Evolutionary conservation across 2,797 vertebrate genomes (phyloP), one percentile per base, ranked within the genome.

Genomic region (Galagoides demidoff): DNA sequence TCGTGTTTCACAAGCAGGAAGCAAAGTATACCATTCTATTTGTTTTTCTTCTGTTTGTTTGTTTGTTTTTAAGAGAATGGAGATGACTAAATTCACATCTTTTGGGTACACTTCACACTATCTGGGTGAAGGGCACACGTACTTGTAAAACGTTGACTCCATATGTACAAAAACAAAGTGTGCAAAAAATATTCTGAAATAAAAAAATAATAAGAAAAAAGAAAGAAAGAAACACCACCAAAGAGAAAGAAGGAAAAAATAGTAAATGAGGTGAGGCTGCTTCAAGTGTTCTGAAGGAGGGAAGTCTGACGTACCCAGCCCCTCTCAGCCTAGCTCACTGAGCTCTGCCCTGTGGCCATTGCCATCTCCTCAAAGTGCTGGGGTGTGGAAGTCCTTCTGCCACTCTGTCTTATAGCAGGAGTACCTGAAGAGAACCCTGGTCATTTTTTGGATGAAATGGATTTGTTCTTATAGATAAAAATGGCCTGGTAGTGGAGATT

Each of bases 311-410:
- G 5, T 57, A 22, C 3, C 63, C 27, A 73, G 16, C n/a, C 22
- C 73, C 31, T 22, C 4, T 76, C n/a, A 31, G 45, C 8, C 34
- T 25, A 8, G 63, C 14, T 34, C 22, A 9, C 29, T 74, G 23
- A 49, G n/a, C 3, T 27, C 9, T n/a, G 73, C 37, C 31, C 34
- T 45, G 43, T 22, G 43, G 31, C 8, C 37, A 49, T 4, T 0
- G n/a, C 34, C 37, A 1, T 23, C 25, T 1, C 55, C 9, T 89
- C 9, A 7, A 37, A 6, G 23, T 22, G 5, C 19, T 14, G 22
- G 45, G 27, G 3, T 0, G 0, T 22, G 20, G 43, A 23, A 14
- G 5, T 49, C 19, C 0, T 59, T 71, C 39, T 39, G 8, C 29
- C 45, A 3, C 11, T 73, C 77, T 71, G 3, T 25, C 17, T 70